Evolutionary conservation across 1,140 invertebrate genomes (phyloP).

Genomic region (Bathynomus jamesi): DNA sequence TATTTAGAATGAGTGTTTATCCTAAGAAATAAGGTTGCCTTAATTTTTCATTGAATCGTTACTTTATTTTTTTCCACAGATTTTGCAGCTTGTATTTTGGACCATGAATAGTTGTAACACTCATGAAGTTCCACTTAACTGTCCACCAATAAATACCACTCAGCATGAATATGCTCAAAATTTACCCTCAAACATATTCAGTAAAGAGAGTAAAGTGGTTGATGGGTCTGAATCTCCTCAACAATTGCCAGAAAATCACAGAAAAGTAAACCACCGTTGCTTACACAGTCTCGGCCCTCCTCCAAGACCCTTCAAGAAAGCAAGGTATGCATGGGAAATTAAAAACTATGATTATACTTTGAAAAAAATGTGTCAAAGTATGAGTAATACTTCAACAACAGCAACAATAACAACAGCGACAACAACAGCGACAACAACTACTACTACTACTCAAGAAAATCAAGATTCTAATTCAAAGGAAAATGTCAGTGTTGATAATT

Average conservation of each 20-base stretch:
- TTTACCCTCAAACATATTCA: background rate
- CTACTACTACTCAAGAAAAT: background rate
- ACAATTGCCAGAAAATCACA: background rate
- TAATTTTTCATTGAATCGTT: background rate
- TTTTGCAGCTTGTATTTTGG: background rate
- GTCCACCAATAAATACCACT: background rate
- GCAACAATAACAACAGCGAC: too few species aligned
- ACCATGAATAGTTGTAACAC: background rate
- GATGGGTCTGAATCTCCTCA: background rate
- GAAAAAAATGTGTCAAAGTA: conserved; percentile 27
- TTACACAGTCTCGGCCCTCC: conserved; percentile 10
- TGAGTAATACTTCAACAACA: too few species aligned
- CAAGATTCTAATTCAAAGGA: background rate
- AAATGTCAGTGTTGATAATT: background rate
- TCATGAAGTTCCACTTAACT: background rate
- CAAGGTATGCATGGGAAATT: conserved; percentile 36
- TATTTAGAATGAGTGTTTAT: too few species aligned
- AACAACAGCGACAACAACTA: too few species aligned
- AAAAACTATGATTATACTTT: conserved; percentile 36
- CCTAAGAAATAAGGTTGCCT: too few species aligned
- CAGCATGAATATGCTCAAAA: background rate
- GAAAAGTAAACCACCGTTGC: background rate
- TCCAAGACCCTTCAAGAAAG: conserved; percentile 35
- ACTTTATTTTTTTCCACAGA: background rate
- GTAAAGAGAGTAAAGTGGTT: background rate